Base-by-base conservation (phyloP, 2,888 invertebrate species). In the Cepaea hortensis region DNA sequence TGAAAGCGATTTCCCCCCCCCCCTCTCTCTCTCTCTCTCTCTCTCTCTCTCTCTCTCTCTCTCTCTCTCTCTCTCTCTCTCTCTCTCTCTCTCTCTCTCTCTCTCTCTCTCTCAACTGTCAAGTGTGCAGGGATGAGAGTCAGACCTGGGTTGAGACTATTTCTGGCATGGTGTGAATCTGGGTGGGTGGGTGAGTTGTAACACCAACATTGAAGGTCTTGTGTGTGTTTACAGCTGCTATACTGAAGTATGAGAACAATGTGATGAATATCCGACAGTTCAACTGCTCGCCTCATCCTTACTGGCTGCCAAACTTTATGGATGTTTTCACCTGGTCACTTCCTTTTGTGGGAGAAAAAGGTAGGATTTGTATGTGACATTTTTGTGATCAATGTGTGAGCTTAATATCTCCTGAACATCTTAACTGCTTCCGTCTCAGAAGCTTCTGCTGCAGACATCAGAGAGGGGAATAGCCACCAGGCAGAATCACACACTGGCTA, bases 251-350 rank as follows among this genome's bases (percentile, higher is more conserved):
- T 96, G 99, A 99, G 96, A 99, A 99, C 96, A 99, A 99, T 96
- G 99, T 99, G 94, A 99, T 99, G 99, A 99, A 99, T 96, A 99
- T 99, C 94, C 97, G 99, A 94, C 99, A 99, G 96, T 99, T 99
- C 96, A 99, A 99, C 95, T 99, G 99, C 96, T 99, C 99, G 91
- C 98, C 99, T 87, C 99, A 99, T 96, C 99, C 99, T 48, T 99
- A 99, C 95, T 99, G 99, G 99, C 95, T 99, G 95, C 99, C 99
- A 93, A 99, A 99, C 95, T 99, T 99, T 95, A 99, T 99, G 99
- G 99, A 99, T 95, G 99, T 99, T 87, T 99, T 99, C 96, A 99
- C 99, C 93, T 99, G 99, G 99, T 99, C 99, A 91, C 96, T 99
- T 95, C 99, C 99, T 92, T 99, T 99, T 96, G 99, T 99, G 91